Conservation (phyloP, 1,140 invertebrate species). For the Drosophila elegans region DNA sequence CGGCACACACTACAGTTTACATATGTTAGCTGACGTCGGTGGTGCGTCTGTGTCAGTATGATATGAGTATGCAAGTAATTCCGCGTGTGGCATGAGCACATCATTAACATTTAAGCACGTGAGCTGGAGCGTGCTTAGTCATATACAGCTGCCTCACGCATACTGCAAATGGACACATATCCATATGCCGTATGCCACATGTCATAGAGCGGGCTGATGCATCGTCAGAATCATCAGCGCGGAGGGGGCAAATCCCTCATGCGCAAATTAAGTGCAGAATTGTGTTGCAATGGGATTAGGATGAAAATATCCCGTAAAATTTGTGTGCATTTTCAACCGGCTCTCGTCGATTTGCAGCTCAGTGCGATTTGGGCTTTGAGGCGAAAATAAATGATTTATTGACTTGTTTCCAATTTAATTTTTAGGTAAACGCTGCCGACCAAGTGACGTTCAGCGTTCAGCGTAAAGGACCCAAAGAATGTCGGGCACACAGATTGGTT, state of each 20-base stretch:
- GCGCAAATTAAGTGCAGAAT: conserved; percentile 35
- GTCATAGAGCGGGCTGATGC: neutral
- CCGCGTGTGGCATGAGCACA: conserved; percentile 48
- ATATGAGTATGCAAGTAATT: conserved; percentile 23
- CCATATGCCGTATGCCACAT: neutral
- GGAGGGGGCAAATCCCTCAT: conserved; percentile 31
- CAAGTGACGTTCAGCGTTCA: neutral
- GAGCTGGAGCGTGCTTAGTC: conserved; percentile 60
- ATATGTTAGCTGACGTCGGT: conserved; percentile 11
- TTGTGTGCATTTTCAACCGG: neutral
- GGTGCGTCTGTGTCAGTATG: conserved; percentile 18
- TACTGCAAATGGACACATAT: conserved; percentile 13
- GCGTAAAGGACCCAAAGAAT: neutral
- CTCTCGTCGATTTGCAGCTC: no score
- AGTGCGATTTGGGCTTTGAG: neutral
- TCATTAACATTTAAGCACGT: conserved; percentile 79
- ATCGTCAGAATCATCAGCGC: conserved; percentile 31
- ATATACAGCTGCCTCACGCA: conserved; percentile 53
- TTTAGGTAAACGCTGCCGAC: neutral
- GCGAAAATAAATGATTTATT: conserved; percentile 12
- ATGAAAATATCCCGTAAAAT: neutral
- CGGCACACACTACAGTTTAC: conserved; percentile 16
- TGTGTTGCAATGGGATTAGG: conserved; percentile 15
- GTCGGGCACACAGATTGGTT: neutral
- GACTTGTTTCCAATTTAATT: conserved; percentile 1